Evolutionary conservation across 2,797 vertebrate species (phyloP), one percentile per base, ranked within the genome.

Genomic region (Poeciliopsis gracilis): DNA sequence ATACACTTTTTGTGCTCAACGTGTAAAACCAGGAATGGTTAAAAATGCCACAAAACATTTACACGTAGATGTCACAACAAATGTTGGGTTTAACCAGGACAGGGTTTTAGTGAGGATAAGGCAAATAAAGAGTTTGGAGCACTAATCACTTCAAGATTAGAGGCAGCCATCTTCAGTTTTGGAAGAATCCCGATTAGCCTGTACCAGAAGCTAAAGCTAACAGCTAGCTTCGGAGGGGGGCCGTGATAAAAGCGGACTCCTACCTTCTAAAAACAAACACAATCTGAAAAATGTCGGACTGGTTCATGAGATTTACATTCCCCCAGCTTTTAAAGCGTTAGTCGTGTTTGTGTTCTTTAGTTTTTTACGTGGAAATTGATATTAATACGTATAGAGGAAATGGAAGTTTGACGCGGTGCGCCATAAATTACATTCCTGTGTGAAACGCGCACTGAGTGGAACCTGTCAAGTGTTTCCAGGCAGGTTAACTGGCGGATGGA

Each of bases 1-100:
- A 43, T n/a, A 47, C 28, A 49, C 49, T 55, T 86, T 86, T 28
- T 33, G 61, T 30, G 59, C 12, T 66, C 38, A 4, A 49, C 15
- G 53, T 63, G 66, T 73, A 53, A 73, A 73, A 76, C 0, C 13
- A 79, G 63, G 70, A 86, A 85, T 77, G 80, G 69, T 3, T 59
- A 73, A 33, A 66, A 83, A n/a, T 66, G 66, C 66, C 25, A 55
- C 25, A 8, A 80, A 69, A 51, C 30, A 59, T 70, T 74, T 0
- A 20, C n/a, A 63, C 5, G 13, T 3, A 49, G 1, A 43, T 36
- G 61, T 61, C 57, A 5, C 61, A 61, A 23, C 55, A 72, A 66
- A 8, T 46, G 28, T 36, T 72, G 10, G 25, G 20, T 72, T 67
- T 43, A 49, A 78, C 45, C 15, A 5, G 36, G 28, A 46, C 71